A percentile compares a stretch with the other conserved stretches of the same genome.
phyloP scores from a whole-genome alignment of 2,797 vertebrate species.

The Arremon brunneinucha region DNA sequence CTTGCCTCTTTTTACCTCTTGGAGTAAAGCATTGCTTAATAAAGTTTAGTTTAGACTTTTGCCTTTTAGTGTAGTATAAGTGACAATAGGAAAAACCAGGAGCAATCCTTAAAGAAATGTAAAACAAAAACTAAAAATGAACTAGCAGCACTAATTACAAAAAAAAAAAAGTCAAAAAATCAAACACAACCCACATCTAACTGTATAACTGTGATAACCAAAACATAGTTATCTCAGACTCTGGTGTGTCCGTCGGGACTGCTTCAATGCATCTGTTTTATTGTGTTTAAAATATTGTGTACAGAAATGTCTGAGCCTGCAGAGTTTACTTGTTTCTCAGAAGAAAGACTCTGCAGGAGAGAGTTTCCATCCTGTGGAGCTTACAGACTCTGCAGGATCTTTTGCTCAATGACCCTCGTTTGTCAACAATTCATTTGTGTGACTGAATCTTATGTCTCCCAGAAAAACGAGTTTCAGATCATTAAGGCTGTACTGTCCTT shows the following conservation, averaged over 20 bases:
- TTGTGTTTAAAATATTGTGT: slow-evolving; percentile 25
- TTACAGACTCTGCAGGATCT: slow-evolving; percentile 32
- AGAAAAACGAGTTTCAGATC: slow-evolving; percentile 37
- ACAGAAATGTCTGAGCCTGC: slow-evolving; percentile 19
- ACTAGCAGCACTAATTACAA: background rate
- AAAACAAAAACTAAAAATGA: background rate
- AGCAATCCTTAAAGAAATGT: background rate
- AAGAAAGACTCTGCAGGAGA: slow-evolving; percentile 56
- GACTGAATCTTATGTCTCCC: slow-evolving; percentile 2
- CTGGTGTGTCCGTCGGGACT: rapidly evolving
- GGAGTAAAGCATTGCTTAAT: background rate
- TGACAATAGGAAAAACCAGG: background rate
- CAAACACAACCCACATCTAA: background rate
- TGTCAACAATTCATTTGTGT: slow-evolving; percentile 50
- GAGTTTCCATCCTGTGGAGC: slow-evolving; percentile 38
- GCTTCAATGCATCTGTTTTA: background rate
- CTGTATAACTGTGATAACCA: background rate
- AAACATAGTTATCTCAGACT: background rate
- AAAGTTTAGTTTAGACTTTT: background rate
- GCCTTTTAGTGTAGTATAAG: background rate
- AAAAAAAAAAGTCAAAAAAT: background rate
- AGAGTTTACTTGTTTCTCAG: slow-evolving; percentile 48
- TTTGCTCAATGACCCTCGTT: slow-evolving; percentile 46
- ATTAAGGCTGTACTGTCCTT: slow-evolving; percentile 29
- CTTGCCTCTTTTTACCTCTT: background rate